phyloP scores from a whole-genome alignment of 2,888 invertebrate species.

The Galerucella calmariensis region DNA sequence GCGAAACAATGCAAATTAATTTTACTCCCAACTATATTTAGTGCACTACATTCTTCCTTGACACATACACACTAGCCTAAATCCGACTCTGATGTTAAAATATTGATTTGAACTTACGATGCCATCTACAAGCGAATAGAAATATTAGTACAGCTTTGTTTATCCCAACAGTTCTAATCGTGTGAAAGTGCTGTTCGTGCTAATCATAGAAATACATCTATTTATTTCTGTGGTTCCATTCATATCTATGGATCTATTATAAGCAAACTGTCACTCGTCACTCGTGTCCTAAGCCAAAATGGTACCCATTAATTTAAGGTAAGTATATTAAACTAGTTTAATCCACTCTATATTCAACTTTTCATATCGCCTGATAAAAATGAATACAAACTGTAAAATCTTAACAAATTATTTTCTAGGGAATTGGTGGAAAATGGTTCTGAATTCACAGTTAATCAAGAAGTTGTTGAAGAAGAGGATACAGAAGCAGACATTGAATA shows the following conservation, averaged over 20 bases:
- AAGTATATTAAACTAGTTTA: slow-evolving; percentile 13
- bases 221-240: too few species aligned
- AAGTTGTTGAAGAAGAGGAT: slow-evolving; percentile 54
- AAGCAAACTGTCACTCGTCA: too few species aligned
- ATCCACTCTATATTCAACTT: not conserved
- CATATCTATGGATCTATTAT: too few species aligned
- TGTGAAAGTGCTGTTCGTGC: too few species aligned
- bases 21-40: too few species aligned
- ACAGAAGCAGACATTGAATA: slow-evolving; percentile 44
- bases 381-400: not conserved
- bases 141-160: too few species aligned
- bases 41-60: too few species aligned
- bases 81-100: not conserved
- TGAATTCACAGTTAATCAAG: slow-evolving; percentile 55
- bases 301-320: slow-evolving; percentile 34
- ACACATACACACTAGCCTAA: not conserved
- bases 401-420: slow-evolving; percentile 44
- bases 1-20: too few species aligned
- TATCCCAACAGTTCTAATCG: too few species aligned
- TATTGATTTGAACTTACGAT: not conserved
- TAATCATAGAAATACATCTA: too few species aligned
- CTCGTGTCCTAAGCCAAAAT: not conserved
- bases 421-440: slow-evolving; percentile 56
- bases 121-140: not conserved
- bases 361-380: not conserved